Evolutionary conservation across 2,113 vertebrate genomes (phyloP), one percentile per base, ranked within the genome.

Genomic region (Solea senegalensis): DNA sequence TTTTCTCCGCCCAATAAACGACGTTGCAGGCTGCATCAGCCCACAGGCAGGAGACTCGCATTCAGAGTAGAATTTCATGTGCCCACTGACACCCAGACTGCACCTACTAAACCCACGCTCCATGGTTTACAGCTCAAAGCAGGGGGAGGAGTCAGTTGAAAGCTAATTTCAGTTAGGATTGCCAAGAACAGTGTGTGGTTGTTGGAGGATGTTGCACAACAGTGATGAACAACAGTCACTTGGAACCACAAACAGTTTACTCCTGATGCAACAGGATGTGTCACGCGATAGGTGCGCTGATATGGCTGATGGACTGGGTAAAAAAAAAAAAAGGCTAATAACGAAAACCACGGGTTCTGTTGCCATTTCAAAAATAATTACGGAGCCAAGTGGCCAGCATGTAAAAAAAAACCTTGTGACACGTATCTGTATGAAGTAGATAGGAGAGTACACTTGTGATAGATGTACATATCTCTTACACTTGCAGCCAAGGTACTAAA

Each of bases 121-220:
- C 49, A 66, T 34, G 9, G 52, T 68, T 87, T 34, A 59, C 48
- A 66, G 81, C 80, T 50, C 52, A 58, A 63, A 67, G 52, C 62
- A 85, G 76, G 88, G 15, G 58, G 88, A n/a, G 57, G 58, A 50
- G 68, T 53, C 28, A 7, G 49, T n/a, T 69, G 51, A 12, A 67
- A 79, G 85, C 66, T 80, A 76, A 55, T 71, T 88, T 88, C 86
- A 85, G 89, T 86, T 86, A 77, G 64, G n/a, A 78, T 57, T 78
- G 85, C 81, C 63, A 77, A 78, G 54, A 81, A 72, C 54, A 3
- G 72, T 77, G 74, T 85, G 74, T 88, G 76, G 66, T 78, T 84
- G 72, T 82, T 83, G 0, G 46, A 89, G 90, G 90, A 91, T 88
- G 83, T 92, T 92, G 89, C 90, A 83, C 90, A 93, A 93, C 74